These are phyloP conservation scores for Cryptosula pallasiana DNA, from an alignment of 2,888 invertebrate species.

Conservation along the genomic window DNA sequence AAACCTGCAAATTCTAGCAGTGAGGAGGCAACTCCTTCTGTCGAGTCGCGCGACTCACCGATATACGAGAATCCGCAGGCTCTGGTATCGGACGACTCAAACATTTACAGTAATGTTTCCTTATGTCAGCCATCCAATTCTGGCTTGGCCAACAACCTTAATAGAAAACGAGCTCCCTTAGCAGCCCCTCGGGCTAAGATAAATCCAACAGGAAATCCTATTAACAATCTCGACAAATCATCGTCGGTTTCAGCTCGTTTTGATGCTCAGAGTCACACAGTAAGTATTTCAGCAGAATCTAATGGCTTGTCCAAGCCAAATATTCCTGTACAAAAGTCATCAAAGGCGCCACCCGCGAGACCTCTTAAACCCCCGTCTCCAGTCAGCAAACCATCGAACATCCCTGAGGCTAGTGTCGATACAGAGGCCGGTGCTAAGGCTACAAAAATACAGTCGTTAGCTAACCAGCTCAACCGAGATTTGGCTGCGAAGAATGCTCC, in stretches of 20 bases:
- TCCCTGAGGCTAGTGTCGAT: not conserved
- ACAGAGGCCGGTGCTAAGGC: not conserved
- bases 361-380: too few relatives aligned
- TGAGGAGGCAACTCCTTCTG: not conserved
- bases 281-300: not conserved
- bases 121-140: not conserved
- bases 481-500: not conserved
- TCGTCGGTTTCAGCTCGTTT: not conserved
- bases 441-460: constrained; percentile 8
- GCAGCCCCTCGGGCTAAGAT: not conserved
- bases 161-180: not conserved
- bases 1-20: not conserved
- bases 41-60: not conserved
- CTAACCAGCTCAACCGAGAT: not conserved
- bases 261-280: not conserved
- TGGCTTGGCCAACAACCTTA: not conserved
- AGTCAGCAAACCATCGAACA: constrained; percentile 7
- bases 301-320: not conserved
- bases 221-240: not conserved
- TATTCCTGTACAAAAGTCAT: too few relatives aligned
- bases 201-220: not conserved
- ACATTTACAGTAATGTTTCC: not conserved
- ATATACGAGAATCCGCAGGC: not conserved
- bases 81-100: not conserved
- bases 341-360: not conserved